Evolutionary conservation across 2,888 invertebrate genomes (phyloP).

Genomic region (Macrosiphum euphorbiae): DNA sequence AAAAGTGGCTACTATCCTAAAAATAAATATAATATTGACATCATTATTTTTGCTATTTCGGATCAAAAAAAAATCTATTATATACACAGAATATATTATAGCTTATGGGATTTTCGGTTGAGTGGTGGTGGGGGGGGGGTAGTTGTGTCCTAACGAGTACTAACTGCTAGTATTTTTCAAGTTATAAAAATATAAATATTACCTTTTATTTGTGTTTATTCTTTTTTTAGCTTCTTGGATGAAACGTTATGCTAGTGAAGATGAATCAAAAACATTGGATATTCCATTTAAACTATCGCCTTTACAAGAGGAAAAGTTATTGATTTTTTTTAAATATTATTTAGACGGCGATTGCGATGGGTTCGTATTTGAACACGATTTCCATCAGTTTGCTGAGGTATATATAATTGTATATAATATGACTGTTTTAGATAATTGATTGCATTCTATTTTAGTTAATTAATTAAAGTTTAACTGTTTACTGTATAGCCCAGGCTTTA

Average conservation of each 20-base stretch:
- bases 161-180: background rate
- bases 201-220: background rate
- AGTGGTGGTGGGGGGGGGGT: no score
- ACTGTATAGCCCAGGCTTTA: background rate
- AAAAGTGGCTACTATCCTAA: background rate
- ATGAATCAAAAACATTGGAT: conserved; percentile 72
- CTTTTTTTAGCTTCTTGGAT: conserved; percentile 79
- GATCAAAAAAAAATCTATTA: no score
- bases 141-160: background rate
- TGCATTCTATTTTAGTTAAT: background rate
- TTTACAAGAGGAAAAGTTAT: conserved; percentile 79
- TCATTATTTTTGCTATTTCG: background rate
- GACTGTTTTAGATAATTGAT: background rate
- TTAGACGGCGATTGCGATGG: conserved; percentile 82
- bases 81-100: background rate
- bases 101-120: no score
- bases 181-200: background rate
- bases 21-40: background rate
- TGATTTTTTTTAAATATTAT: conserved; percentile 79
- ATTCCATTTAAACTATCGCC: conserved; percentile 72
- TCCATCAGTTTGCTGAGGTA: conserved; percentile 79
- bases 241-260: conserved; percentile 78
- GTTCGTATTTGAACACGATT: conserved; percentile 79
- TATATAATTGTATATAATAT: background rate
- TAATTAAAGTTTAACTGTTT: background rate